Base-by-base conservation (phyloP, 2,797 vertebrate species). In the Squalus acanthias region DNA sequence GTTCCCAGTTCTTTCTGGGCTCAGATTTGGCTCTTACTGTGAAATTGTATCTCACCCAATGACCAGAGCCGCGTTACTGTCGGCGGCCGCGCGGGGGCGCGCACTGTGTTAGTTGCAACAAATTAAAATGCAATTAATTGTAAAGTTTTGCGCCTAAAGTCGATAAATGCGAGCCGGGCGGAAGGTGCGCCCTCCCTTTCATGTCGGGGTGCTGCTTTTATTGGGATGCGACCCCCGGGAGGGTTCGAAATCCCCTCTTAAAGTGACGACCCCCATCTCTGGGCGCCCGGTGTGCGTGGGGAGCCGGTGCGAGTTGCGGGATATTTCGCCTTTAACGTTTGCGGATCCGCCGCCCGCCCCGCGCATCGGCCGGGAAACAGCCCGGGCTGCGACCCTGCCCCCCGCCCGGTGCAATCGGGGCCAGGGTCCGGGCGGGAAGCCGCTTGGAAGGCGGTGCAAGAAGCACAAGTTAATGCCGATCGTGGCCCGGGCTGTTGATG, bases 21-120 rank as follows among this genome's bases (percentile, higher is more conserved):
- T 39, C 17, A 22, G 33, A 39, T 93, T 69, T 20, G 63, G 22
- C 3, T 2, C 22, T 9, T 2, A 29, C 0, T 79, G 29, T 3
- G 63, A 67, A 69, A 93, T 67, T 24, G 9, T 22, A 39, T 46
- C 22, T 67, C 26, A 29, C 87, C 24, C 53, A 26, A 2, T 29
- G 33, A 95, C 3, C 89, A 93, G 57, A 8, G 7, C n/a, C 12
- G 26, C 67, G 0, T 96, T 97, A 97, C 97, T 95, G 95, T 50
- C 8, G 96, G 96, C 97, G 97, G 96, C 98, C 98, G 97, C 98
- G 97, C 96, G 98, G 98, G 98, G 98, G 98, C 98, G 98, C 97
- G 97, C 97, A 97, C 98, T 98, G 98, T 98, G 98, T 98, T 98
- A 98, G 98, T 98, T 98, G 33, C 96, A 96, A 96, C 96, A 97